Conservation (phyloP, 2,797 vertebrate species). For the Aotus griseimembra region DNA sequence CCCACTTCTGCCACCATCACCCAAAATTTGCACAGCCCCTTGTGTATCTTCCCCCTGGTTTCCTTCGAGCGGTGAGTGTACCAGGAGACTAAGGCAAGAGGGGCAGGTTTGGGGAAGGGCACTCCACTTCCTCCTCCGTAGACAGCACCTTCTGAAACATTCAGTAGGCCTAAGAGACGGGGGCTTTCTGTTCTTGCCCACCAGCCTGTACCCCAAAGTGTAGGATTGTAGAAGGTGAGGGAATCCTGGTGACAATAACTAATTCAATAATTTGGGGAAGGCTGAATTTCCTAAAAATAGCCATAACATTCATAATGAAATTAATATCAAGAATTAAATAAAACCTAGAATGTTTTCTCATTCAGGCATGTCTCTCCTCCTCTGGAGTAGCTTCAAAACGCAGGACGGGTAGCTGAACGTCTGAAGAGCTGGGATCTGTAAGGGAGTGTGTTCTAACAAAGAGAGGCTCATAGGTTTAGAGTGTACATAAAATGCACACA, state of each 20-base stretch:
- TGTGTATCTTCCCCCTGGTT: background rate
- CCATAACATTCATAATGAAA: background rate
- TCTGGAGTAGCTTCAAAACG: conserved; percentile 13
- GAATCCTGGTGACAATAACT: background rate
- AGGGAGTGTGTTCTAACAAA: conserved; percentile 17
- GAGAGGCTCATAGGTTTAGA: background rate
- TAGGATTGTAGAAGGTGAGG: background rate
- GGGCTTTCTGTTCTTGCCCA: background rate
- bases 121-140: background rate
- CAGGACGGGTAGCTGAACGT: background rate
- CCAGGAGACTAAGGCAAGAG: background rate
- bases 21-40: conserved; percentile 40
- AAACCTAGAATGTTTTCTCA: background rate
- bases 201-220: background rate
- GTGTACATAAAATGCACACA: background rate
- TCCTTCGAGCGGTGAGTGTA: background rate
- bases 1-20: conserved; percentile 58
- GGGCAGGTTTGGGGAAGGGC: background rate
- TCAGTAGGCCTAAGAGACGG: background rate
- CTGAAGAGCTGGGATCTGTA: background rate
- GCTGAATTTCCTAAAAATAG: conserved; percentile 46
- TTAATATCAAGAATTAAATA: background rate
- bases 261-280: background rate
- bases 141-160: background rate
- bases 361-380: background rate